Percentiles rank a stretch among this genome's conserved stretches.
phyloP scores from a whole-genome alignment of 2,888 invertebrate genomes.

The Eudasyphora cyanicolor region DNA sequence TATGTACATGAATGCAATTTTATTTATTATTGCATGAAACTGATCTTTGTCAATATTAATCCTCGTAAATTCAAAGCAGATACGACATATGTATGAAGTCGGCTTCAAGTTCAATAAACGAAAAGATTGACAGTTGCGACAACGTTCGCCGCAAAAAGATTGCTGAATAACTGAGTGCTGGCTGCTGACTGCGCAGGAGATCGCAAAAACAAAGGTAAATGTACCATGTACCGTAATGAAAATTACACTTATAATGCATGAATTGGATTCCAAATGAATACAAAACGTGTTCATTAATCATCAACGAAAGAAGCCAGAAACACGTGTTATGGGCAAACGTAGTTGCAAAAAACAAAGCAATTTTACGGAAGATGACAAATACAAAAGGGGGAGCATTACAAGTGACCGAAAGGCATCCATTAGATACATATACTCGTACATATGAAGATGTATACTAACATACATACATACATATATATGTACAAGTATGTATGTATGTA shows the following conservation, averaged over 20 bases:
- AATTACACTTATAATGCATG: not conserved
- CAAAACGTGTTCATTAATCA: not conserved
- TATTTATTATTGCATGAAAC: conserved; percentile 19
- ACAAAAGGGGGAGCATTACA: no score
- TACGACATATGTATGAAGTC: not conserved
- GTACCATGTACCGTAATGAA: conserved; percentile 7
- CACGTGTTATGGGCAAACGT: no score
- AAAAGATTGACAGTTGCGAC: conserved; percentile 9
- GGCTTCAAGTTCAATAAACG: conserved; percentile 40
- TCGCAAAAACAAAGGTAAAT: conserved; percentile 6
- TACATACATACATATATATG: not conserved
- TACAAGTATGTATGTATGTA: not conserved
- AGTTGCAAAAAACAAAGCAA: no score
- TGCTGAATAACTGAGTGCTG: not conserved
- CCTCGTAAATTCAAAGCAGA: not conserved
- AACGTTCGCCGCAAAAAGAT: not conserved
- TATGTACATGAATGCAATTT: not conserved
- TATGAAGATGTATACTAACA: no score
- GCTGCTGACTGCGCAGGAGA: not conserved
- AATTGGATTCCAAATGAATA: not conserved
- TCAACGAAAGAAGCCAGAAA: not conserved
- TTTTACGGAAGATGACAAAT: no score
- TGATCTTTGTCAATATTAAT: conserved; percentile 48
- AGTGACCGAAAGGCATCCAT: no score
- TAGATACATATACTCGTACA: no score